Evolutionary conservation across 2,888 invertebrate species (phyloP).

Genomic region (Thysanoteuthis rhombus): DNA sequence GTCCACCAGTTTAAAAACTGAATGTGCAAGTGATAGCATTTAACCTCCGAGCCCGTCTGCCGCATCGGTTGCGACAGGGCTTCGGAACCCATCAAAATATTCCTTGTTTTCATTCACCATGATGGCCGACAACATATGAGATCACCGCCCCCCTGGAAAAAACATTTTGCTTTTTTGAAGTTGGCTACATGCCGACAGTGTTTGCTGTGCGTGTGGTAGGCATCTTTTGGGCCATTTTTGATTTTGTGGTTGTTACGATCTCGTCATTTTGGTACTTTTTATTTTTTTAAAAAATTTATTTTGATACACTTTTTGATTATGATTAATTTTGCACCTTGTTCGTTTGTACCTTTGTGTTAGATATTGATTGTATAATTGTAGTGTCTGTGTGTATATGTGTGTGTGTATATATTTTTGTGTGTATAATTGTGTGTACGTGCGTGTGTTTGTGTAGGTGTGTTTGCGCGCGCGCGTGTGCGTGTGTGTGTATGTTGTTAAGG

Average conservation of each 20-base stretch:
- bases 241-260: background rate
- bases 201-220: background rate
- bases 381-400: constrained; percentile 17
- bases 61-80: background rate
- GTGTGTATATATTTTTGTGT: constrained; percentile 12
- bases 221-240: background rate
- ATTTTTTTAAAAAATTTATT: background rate
- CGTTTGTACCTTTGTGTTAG: background rate
- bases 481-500: background rate
- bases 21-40: constrained; percentile 12
- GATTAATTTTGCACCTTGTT: background rate
- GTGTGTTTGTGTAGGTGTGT: constrained; percentile 23
- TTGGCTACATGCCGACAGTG: background rate
- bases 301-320: background rate
- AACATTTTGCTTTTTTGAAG: background rate
- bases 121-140: background rate
- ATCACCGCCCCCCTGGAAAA: constrained; percentile 12
- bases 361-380: background rate
- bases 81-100: background rate
- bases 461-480: background rate
- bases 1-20: background rate
- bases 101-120: constrained; percentile 12
- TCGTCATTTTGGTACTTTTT: background rate
- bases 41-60: constrained; percentile 12
- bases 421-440: background rate